phyloP scores from a whole-genome alignment of 2,888 invertebrate genomes.

The Drosophila maculinotata region DNA sequence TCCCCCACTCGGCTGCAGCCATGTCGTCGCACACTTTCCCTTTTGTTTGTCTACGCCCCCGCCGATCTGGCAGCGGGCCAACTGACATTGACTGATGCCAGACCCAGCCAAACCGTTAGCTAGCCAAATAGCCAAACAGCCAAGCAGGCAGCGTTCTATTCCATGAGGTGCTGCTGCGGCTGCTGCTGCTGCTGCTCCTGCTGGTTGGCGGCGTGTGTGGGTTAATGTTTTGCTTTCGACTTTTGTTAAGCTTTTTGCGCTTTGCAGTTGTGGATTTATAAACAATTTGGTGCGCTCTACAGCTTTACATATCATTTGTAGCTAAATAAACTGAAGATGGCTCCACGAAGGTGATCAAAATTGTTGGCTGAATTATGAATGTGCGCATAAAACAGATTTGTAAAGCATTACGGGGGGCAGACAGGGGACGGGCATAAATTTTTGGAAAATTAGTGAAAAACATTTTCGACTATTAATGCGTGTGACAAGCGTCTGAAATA shows the following conservation, averaged over 20 bases:
- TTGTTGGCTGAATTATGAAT: conserved; percentile 49
- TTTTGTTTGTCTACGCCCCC: conserved; percentile 60
- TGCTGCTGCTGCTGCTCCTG: no score
- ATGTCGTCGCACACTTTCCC: conserved; percentile 55
- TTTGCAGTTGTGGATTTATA: conserved; percentile 58
- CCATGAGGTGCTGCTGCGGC: conserved; percentile 39
- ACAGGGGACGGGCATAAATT: conserved; percentile 44
- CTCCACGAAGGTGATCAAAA: conserved; percentile 47
- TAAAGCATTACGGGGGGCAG: conserved; percentile 8
- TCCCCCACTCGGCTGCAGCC: conserved; percentile 27
- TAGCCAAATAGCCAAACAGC: conserved; percentile 9
- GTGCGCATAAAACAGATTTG: conserved; percentile 51
- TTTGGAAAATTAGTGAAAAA: conserved; percentile 48
- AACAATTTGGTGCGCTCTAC: conserved; percentile 44
- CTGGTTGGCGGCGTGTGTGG: conserved; percentile 52
- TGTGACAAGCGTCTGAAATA: conserved; percentile 59
- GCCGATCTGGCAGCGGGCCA: conserved; percentile 73
- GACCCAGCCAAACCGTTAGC: conserved; percentile 30
- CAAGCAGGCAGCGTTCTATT: conserved; percentile 12
- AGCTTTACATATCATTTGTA: conserved; percentile 33
- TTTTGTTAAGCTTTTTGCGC: conserved; percentile 51
- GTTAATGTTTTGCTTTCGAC: conserved; percentile 68
- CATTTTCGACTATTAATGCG: conserved; percentile 51
- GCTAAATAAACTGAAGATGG: conserved; percentile 33
- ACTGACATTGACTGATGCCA: conserved; percentile 83